phyloP scores from a whole-genome alignment of 2,113 vertebrate species.

The Erpornis zantholeuca region DNA sequence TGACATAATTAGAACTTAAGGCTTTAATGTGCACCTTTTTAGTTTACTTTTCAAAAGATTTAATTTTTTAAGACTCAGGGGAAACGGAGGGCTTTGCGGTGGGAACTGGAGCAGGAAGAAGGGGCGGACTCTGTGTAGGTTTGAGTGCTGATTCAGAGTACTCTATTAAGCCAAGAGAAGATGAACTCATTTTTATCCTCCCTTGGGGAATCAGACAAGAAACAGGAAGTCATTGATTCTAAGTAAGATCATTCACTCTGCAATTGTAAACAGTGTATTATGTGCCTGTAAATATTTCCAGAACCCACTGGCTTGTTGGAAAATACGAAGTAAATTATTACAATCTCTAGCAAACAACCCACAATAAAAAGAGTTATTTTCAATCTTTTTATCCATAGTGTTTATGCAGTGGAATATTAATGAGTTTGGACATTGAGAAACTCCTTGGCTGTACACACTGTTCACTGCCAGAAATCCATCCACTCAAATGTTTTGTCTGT shows the following conservation, averaged over 20 bases:
- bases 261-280: conserved; percentile 72
- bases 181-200: conserved; percentile 70
- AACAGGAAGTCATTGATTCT: conserved; percentile 78
- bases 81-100: neutral
- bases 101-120: conserved; percentile 50
- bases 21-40: neutral
- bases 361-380: conserved; percentile 43
- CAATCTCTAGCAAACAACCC: conserved; percentile 3
- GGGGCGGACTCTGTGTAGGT: conserved; percentile 47
- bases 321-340: conserved; percentile 50
- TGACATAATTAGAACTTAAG: conserved; percentile 48
- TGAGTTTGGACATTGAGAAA: conserved; percentile 52
- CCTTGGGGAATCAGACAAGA: conserved; percentile 70
- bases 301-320: conserved; percentile 45
- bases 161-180: conserved; percentile 38
- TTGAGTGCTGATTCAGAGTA: conserved; percentile 64
- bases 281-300: conserved; percentile 73
- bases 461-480: conserved; percentile 18
- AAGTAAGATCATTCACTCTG: conserved; percentile 72
- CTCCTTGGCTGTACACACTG: conserved; percentile 16
- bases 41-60: conserved; percentile 24
- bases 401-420: conserved; percentile 55
- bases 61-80: neutral
- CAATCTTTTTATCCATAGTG: conserved; percentile 21
- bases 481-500: conserved; percentile 43